Evolutionary conservation across 1,140 invertebrate genomes (phyloP).

Genomic region (Alviniconcha marisindica): DNA sequence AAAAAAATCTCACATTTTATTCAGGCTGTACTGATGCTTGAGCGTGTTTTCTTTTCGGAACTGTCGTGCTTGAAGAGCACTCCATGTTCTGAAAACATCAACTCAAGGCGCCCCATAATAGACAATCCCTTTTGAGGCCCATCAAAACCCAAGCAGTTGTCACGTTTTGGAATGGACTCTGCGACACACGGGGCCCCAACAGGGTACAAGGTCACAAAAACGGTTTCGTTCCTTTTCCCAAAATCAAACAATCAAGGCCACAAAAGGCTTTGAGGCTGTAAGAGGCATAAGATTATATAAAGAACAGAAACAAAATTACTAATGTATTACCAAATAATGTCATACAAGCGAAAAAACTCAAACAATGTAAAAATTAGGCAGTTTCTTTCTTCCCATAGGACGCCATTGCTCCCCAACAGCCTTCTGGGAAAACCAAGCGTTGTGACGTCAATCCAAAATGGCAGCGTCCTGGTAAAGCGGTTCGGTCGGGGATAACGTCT

Average conservation of each 20-base stretch:
- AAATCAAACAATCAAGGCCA: background rate
- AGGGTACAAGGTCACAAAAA: constrained; percentile 33
- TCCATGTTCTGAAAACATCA: no score
- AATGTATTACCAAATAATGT: background rate
- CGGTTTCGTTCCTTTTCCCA: background rate
- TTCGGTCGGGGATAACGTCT: background rate
- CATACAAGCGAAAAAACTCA: background rate
- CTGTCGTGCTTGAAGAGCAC: no score
- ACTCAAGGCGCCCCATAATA: background rate
- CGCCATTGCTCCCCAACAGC: constrained; percentile 25
- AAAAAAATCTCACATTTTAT: no score
- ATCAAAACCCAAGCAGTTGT: background rate
- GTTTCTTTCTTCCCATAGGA: constrained; percentile 29
- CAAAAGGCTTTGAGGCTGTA: no score
- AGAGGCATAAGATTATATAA: no score
- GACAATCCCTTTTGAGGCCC: constrained; percentile 19
- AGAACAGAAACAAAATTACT: no score
- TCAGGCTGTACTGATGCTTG: no score
- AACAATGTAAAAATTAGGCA: background rate
- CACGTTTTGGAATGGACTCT: background rate
- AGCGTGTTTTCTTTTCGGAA: no score
- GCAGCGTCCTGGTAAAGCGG: constrained; percentile 33
- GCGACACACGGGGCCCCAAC: constrained; percentile 27
- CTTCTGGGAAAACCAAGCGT: constrained; percentile 15
- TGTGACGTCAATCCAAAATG: constrained; percentile 31